Conservation (phyloP, 2,888 invertebrate genomes). For the Drosophila leonis region DNA sequence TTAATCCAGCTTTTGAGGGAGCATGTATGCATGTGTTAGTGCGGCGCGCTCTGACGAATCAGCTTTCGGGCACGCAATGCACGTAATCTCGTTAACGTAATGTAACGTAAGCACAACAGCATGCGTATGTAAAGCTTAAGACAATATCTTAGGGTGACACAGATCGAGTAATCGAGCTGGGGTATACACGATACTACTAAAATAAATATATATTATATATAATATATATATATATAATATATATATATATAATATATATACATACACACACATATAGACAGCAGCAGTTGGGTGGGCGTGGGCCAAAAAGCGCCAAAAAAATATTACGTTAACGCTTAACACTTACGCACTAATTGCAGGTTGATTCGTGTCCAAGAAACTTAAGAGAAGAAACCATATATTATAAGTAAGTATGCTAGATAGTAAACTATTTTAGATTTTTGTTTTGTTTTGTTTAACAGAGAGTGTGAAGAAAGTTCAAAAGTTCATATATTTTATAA, state of each 20-base stretch:
- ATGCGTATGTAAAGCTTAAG: constrained; percentile 60
- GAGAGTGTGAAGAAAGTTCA: constrained; percentile 58
- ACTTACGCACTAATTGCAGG: constrained; percentile 66
- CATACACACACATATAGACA: constrained; percentile 20
- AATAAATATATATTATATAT: constrained; percentile 32
- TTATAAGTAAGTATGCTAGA: constrained; percentile 19
- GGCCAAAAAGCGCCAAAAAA: constrained; percentile 60
- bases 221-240: constrained; percentile 21
- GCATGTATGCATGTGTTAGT: constrained; percentile 31
- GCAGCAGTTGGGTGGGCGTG: constrained; percentile 58
- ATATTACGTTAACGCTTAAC: constrained; percentile 53
- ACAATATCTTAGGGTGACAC: constrained; percentile 51
- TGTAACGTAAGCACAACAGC: constrained; percentile 56
- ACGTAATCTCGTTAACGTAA: constrained; percentile 41
- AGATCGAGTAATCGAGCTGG: constrained; percentile 56
- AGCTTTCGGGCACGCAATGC: constrained; percentile 42
- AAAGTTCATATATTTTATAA: constrained; percentile 27
- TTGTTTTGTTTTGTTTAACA: constrained; percentile 26
- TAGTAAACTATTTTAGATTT: background rate
- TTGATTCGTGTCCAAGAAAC: constrained; percentile 45
- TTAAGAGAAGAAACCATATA: constrained; percentile 52
- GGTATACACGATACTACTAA: constrained; percentile 38
- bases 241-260: constrained; percentile 24
- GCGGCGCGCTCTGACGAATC: constrained; percentile 40
- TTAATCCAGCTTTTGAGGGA: constrained; percentile 34